Evolutionary conservation across 92 coral and sea anemone species (phyloP).

Genomic region (Pocillopora meandrina): DNA sequence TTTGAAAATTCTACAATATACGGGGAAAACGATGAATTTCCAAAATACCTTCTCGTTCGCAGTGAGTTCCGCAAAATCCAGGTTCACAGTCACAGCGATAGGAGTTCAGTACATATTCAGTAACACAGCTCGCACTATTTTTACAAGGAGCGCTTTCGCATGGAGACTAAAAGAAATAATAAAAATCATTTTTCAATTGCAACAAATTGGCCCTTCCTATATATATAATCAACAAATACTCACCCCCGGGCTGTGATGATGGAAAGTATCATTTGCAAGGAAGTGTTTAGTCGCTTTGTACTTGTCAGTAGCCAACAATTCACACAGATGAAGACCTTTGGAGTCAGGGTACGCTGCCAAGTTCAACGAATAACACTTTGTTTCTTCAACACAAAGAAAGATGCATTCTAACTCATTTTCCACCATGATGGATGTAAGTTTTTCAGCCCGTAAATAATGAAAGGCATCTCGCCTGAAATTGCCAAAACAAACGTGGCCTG

Average conservation of each 20-base stretch:
- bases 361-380: slow-evolving; percentile 24
- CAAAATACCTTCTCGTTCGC: not conserved
- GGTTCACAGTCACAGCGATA: slow-evolving; percentile 4
- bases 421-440: not conserved
- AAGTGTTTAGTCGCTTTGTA: slow-evolving; percentile 9
- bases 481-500: not conserved
- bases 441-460: not conserved
- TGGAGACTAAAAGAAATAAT: not conserved
- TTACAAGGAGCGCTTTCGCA: too few relatives aligned
- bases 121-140: too few relatives aligned
- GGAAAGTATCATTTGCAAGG: not conserved
- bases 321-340: slow-evolving; percentile 8
- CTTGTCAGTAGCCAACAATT: slow-evolving; percentile 29
- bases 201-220: too few relatives aligned
- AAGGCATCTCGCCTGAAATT: not conserved
- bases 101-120: too few relatives aligned
- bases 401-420: not conserved
- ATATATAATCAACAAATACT: not conserved
- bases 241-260: not conserved
- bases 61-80: not conserved
- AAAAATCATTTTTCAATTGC: too few relatives aligned
- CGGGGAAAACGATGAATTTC: not conserved
- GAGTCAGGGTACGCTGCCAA: slow-evolving; percentile 13
- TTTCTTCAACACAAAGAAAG: not conserved
- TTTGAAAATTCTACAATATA: too few relatives aligned